These are phyloP conservation scores for Tupiocoris notatus DNA, from an alignment of 2,888 invertebrate genomes.

Conservation along the genomic window DNA sequence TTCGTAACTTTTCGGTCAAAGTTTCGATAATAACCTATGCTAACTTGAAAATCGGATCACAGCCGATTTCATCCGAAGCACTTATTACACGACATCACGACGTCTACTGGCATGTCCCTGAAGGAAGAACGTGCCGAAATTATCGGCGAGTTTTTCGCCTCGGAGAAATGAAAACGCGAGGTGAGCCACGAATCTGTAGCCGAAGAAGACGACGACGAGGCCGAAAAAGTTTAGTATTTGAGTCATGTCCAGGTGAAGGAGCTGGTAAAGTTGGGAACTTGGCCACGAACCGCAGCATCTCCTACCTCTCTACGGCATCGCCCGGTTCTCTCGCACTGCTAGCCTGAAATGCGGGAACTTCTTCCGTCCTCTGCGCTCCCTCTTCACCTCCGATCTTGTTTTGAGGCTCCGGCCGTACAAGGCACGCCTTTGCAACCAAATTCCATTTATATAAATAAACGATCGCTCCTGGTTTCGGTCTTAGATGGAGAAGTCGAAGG, in stretches of 20 bases:
- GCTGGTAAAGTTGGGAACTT: constrained; percentile 19
- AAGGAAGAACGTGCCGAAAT: background rate
- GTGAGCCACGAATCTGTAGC: constrained; percentile 2
- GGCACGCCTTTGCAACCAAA: constrained; percentile 1
- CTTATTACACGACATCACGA: background rate
- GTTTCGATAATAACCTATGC: background rate
- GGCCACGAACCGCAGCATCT: background rate
- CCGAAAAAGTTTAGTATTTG: constrained; percentile 11
- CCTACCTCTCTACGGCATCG: background rate
- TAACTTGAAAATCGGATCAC: background rate
- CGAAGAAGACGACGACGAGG: background rate
- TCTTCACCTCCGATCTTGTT: background rate
- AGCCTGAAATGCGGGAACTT: background rate
- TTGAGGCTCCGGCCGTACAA: background rate
- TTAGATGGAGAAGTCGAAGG: background rate
- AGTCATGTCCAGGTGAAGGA: constrained; percentile 26
- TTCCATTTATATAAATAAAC: constrained; percentile 31
- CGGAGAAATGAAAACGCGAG: constrained; percentile 15
- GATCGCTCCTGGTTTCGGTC: background rate
- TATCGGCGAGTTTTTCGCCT: background rate
- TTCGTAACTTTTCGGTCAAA: background rate
- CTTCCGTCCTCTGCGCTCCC: background rate
- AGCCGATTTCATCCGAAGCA: background rate
- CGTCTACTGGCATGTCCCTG: background rate
- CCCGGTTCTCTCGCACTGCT: background rate